Percentiles rank a stretch among this genome's conserved stretches.
phyloP scores from a whole-genome alignment of 2,888 invertebrate species.

The Pseudococcus viburni region DNA sequence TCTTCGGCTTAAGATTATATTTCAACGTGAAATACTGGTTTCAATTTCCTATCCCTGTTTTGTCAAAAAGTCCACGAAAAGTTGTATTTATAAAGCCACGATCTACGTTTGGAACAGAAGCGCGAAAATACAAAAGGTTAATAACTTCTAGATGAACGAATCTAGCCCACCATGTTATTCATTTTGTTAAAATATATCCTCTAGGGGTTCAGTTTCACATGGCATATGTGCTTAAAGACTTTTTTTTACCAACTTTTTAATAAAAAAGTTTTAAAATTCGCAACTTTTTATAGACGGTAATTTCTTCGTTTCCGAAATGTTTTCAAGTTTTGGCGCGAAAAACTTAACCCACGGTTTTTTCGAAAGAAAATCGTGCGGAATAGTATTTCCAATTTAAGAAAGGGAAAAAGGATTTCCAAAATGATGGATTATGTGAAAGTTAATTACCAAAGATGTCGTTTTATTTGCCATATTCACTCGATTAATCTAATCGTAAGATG shows the following conservation, averaged over 20 bases:
- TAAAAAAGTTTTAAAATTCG: conserved; percentile 32
- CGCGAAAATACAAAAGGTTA: conserved; percentile 11
- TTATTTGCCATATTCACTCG: conserved; percentile 23
- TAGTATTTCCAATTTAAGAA: not conserved
- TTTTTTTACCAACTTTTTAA: conserved; percentile 32
- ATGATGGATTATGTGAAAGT: conserved; percentile 22
- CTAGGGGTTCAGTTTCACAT: not conserved
- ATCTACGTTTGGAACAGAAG: not conserved
- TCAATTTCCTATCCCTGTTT: not conserved
- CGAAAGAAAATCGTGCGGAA: not conserved
- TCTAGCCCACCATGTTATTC: conserved; percentile 18
- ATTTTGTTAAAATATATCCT: conserved; percentile 11
- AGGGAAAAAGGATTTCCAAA: not conserved
- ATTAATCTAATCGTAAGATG: conserved; percentile 19
- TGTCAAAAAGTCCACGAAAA: not conserved
- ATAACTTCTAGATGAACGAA: conserved; percentile 23
- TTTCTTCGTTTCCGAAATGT: not conserved
- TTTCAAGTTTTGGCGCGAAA: conserved; percentile 26
- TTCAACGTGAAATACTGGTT: not conserved
- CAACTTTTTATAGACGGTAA: conserved; percentile 37
- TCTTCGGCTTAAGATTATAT: not conserved
- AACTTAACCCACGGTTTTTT: not conserved
- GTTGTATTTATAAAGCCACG: not conserved
- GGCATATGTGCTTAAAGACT: conserved; percentile 20
- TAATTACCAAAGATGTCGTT: conserved; percentile 28